Conservation (phyloP, 1,140 invertebrate species). For the Caenorhabditis briggsae region DNA sequence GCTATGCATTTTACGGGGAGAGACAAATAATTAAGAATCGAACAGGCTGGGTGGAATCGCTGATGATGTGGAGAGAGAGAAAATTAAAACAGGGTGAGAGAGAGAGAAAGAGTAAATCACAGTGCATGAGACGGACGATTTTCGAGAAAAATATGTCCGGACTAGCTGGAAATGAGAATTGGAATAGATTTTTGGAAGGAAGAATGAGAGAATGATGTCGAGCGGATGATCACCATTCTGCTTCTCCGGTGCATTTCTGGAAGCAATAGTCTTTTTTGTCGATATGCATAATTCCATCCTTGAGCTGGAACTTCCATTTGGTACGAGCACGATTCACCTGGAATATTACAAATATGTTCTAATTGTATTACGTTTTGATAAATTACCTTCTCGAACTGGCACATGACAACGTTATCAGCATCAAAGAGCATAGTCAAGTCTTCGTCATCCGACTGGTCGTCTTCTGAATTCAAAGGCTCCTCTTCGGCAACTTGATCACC, state of each 20-base stretch:
- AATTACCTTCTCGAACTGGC: constrained; percentile 92
- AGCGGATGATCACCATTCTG: constrained; percentile 84
- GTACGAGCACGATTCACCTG: constrained; percentile 92
- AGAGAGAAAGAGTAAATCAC: neutral
- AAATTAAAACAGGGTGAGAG: neutral
- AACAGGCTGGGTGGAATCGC: neutral
- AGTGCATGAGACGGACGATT: constrained; percentile 29
- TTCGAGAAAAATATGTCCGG: neutral
- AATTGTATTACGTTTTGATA: neutral
- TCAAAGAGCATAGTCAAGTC: constrained; percentile 94
- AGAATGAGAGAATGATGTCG: neutral
- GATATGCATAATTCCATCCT: constrained; percentile 99
- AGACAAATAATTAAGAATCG: neutral
- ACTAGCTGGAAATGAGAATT: constrained; percentile 39
- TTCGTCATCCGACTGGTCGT: constrained; percentile 94
- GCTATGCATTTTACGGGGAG: too few relatives aligned
- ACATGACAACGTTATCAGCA: constrained; percentile 98
- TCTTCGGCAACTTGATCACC: constrained; percentile 77
- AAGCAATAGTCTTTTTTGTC: constrained; percentile 98
- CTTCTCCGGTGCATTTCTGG: constrained; percentile 97
- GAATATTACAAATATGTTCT: neutral
- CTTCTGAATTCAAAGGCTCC: constrained; percentile 94
- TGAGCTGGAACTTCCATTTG: constrained; percentile 99
- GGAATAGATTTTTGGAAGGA: constrained; percentile 3
- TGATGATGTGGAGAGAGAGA: neutral